phyloP scores from a whole-genome alignment of 1,140 invertebrate genomes.

The Hyphantria cunea region DNA sequence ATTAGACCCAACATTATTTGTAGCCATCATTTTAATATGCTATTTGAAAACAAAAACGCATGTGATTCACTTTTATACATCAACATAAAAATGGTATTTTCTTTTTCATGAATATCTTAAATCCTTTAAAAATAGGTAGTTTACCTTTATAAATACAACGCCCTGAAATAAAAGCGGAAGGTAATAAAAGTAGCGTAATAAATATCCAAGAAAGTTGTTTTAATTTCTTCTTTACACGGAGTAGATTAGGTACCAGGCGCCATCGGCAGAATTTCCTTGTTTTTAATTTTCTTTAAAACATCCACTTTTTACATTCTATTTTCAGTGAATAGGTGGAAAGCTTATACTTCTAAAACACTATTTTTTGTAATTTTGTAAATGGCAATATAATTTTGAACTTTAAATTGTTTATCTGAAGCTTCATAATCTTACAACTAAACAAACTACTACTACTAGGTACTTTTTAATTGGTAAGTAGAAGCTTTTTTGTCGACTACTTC shows the following conservation, averaged over 20 bases:
- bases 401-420: slow-evolving; percentile 49
- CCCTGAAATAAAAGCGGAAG: slow-evolving; percentile 33
- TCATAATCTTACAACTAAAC: slow-evolving; percentile 42
- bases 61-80: too few relatives aligned
- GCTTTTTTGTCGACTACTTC: slow-evolving; percentile 59
- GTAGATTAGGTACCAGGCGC: slow-evolving; percentile 70
- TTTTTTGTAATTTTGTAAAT: slow-evolving; percentile 59
- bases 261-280: slow-evolving; percentile 74
- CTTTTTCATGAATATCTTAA: too few relatives aligned
- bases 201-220: slow-evolving; percentile 79
- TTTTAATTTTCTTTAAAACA: slow-evolving; percentile 81
- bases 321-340: slow-evolving; percentile 71
- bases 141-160: slow-evolving; percentile 16
- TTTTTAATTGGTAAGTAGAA: slow-evolving; percentile 72
- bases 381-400: slow-evolving; percentile 53
- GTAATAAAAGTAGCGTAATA: slow-evolving; percentile 77
- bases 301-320: slow-evolving; percentile 73
- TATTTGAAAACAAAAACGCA: too few relatives aligned
- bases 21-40: too few relatives aligned
- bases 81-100: too few relatives aligned
- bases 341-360: slow-evolving; percentile 72
- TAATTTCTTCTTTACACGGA: slow-evolving; percentile 79
- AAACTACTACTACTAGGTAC: slow-evolving; percentile 66
- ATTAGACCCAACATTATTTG: too few relatives aligned
- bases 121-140: slow-evolving; percentile 5